Percentiles rank a stretch among this genome's conserved stretches.
phyloP scores from a whole-genome alignment of 2,888 invertebrate genomes.

The Onchidella celtica region DNA sequence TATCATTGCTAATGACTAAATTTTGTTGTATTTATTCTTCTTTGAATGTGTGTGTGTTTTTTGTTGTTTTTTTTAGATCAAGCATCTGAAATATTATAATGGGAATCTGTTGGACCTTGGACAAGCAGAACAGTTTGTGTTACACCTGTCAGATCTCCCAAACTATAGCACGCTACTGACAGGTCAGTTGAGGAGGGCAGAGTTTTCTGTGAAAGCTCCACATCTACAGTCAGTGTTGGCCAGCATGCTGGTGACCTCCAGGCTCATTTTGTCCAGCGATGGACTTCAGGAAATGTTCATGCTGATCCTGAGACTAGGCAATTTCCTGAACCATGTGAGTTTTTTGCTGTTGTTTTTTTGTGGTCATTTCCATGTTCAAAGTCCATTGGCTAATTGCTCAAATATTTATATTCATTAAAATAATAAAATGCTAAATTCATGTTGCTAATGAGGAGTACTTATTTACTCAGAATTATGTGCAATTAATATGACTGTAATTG shows the following conservation, averaged over 20 bases:
- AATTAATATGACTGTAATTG: no score
- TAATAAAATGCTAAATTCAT: no score
- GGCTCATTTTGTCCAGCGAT: conserved; percentile 61
- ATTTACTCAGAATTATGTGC: no score
- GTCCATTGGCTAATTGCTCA: no score
- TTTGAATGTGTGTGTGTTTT: no score
- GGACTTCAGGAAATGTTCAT: conserved; percentile 72
- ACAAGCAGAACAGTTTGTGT: conserved; percentile 80
- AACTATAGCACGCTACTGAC: conserved; percentile 78
- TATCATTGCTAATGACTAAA: no score
- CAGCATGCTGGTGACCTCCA: conserved; percentile 65
- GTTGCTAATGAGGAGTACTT: no score
- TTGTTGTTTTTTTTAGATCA: no score
- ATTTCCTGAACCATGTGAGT: conserved; percentile 77
- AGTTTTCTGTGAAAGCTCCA: conserved; percentile 65
- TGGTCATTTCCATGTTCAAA: no score
- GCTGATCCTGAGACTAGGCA: conserved; percentile 76
- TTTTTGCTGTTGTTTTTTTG: no score
- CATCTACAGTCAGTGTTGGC: conserved; percentile 63
- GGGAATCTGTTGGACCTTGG: conserved; percentile 78
- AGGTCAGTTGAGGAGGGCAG: conserved; percentile 80
- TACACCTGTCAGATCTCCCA: conserved; percentile 77
- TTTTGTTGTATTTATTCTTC: no score
- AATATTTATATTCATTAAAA: no score
- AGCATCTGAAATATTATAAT: conserved; percentile 75